Percentiles rank a stretch among this genome's conserved stretches.
These are phyloP conservation scores for Drosophila suboccidentalis DNA, from an alignment of 2,888 invertebrate species.

Conservation along the genomic window DNA sequence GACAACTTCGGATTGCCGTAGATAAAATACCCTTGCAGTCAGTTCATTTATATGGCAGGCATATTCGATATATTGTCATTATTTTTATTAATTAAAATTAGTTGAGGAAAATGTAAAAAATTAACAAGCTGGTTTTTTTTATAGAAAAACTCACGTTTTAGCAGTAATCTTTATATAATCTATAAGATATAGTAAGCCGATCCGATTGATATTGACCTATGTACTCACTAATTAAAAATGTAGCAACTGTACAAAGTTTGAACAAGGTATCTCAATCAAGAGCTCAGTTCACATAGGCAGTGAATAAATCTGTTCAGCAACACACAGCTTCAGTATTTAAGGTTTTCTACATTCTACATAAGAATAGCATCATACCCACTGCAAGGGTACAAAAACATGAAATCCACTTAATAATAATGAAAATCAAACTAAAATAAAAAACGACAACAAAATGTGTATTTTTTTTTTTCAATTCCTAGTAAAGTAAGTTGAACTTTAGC, in stretches of 20 bases:
- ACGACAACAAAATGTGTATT: conserved; percentile 15
- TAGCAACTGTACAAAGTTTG: not conserved
- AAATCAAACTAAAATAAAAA: conserved; percentile 39
- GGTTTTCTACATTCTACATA: conserved; percentile 2
- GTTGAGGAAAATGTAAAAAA: not conserved
- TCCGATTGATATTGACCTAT: not conserved
- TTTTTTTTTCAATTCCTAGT: conserved; percentile 66
- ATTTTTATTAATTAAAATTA: not conserved
- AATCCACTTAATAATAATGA: conserved; percentile 41
- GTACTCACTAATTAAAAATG: not conserved
- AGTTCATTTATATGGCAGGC: not conserved
- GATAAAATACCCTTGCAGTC: conserved; percentile 15
- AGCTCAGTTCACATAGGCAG: not conserved
- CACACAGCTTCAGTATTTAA: not conserved
- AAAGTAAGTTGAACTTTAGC: conserved; percentile 68
- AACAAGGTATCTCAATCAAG: not conserved
- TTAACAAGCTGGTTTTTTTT: not conserved
- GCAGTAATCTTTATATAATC: not conserved
- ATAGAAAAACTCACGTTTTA: not conserved
- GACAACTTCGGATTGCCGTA: conserved; percentile 3
- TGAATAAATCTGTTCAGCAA: not conserved
- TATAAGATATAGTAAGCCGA: not conserved
- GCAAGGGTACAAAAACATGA: conserved; percentile 17
- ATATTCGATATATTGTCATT: not conserved
- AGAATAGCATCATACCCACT: conserved; percentile 5